These are phyloP conservation scores for Drosophila punjabiensis DNA, from an alignment of 1,140 invertebrate genomes.

Conservation along the genomic window DNA sequence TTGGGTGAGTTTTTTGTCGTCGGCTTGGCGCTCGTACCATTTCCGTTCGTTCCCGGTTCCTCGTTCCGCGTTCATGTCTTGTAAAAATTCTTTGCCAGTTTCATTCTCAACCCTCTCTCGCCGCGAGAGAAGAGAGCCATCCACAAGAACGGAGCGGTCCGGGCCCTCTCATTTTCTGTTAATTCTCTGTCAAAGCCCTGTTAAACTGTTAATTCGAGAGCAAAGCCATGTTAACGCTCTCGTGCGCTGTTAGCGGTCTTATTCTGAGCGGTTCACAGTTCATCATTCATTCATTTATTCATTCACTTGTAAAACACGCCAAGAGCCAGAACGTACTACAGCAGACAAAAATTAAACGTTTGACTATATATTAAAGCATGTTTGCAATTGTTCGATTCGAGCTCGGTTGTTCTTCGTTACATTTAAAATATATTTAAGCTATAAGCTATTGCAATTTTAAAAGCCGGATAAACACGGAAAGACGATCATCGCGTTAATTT, in stretches of 20 bases:
- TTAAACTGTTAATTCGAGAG: too few relatives aligned
- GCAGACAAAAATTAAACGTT: too few relatives aligned
- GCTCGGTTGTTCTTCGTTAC: constrained; percentile 1
- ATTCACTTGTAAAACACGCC: too few relatives aligned
- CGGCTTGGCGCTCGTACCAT: constrained; percentile 46
- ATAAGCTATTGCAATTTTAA: constrained; percentile 1
- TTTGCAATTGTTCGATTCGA: constrained; percentile 2
- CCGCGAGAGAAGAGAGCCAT: neutral
- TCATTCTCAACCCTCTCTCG: constrained; percentile 68
- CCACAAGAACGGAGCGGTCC: neutral
- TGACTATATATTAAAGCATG: neutral
- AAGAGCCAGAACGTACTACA: too few relatives aligned
- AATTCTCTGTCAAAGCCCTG: too few relatives aligned
- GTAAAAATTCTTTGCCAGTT: constrained; percentile 70
- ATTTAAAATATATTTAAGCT: constrained; percentile 11
- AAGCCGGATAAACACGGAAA: constrained; percentile 73
- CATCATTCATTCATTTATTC: too few relatives aligned
- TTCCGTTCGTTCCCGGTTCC: constrained; percentile 37
- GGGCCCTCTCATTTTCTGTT: too few relatives aligned
- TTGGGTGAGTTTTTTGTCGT: constrained; percentile 71
- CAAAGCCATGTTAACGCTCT: too few relatives aligned
- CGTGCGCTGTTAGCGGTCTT: too few relatives aligned
- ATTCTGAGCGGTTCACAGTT: too few relatives aligned
- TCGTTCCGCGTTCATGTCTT: constrained; percentile 54
- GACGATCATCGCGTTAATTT: constrained; percentile 49